Evolutionary conservation across 2,797 vertebrate genomes (phyloP).

Genomic region (Halcyon chelicuti): DNA sequence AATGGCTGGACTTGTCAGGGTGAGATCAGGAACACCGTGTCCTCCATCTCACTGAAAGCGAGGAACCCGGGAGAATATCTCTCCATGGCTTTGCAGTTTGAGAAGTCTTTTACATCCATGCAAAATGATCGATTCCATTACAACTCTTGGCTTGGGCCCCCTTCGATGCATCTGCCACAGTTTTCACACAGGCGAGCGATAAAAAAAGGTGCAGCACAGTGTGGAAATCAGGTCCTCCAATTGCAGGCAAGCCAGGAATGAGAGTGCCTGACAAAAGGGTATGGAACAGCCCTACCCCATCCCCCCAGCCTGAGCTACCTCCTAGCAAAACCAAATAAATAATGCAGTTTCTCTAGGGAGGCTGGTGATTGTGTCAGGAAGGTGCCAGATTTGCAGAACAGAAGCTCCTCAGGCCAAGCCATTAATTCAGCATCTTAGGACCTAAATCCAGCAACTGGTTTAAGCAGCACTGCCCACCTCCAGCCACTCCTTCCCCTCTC

Average conservation of each 20-base stretch:
- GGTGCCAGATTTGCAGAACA: background rate
- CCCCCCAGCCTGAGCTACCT: background rate
- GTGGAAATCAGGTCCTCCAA: background rate
- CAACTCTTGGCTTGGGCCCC: background rate
- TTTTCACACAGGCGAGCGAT: background rate
- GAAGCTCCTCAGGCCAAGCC: background rate
- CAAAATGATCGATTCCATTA: background rate
- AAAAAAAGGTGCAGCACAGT: background rate
- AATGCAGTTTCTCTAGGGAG: background rate
- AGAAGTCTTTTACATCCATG: background rate
- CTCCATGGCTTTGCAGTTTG: background rate
- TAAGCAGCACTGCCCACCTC: background rate
- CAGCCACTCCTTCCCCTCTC: background rate
- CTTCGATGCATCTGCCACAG: background rate
- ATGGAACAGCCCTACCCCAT: background rate
- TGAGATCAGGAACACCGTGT: background rate
- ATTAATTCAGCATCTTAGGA: background rate
- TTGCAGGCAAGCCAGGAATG: background rate
- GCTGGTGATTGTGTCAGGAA: background rate
- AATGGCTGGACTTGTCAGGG: background rate
- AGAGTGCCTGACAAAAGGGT: background rate
- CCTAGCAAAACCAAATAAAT: slow-evolving; percentile 17
- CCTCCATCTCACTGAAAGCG: background rate
- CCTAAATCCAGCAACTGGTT: slow-evolving; percentile 7
- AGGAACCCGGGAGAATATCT: background rate